These are phyloP conservation scores for Spea hammondii DNA, from an alignment of 2,797 vertebrate species.

Conservation along the genomic window DNA sequence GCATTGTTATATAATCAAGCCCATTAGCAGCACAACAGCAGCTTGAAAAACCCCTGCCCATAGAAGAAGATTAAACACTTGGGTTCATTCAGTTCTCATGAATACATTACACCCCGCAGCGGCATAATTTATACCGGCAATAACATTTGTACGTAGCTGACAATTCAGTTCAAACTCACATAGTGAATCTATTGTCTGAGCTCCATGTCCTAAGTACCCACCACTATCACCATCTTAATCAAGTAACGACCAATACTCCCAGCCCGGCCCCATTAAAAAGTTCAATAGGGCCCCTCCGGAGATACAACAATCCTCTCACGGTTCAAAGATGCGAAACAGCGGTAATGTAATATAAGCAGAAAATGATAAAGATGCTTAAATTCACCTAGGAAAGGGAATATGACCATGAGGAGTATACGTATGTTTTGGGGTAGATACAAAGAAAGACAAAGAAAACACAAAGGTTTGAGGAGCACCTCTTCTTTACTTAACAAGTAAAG, in stretches of 20 bases:
- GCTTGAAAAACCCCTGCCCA: background rate
- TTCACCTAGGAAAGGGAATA: background rate
- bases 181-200: constrained; percentile 37
- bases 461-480: too few relatives aligned
- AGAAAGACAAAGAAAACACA: too few relatives aligned
- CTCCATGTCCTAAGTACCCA: constrained; percentile 24
- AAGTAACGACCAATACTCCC: constrained; percentile 25
- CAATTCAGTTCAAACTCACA: constrained; percentile 39
- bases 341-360: constrained; percentile 12
- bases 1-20: constrained; percentile 25
- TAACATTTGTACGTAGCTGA: constrained; percentile 45
- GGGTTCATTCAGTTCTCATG: constrained; percentile 27
- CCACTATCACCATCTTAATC: constrained; percentile 37
- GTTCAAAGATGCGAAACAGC: constrained; percentile 7
- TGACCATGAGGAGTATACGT: too few relatives aligned
- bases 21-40: constrained; percentile 12
- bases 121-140: constrained; percentile 41
- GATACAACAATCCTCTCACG: constrained; percentile 13
- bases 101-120: constrained; percentile 46
- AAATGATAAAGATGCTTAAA: constrained; percentile 1
- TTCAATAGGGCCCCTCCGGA: constrained; percentile 35
- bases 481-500: too few relatives aligned
- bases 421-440: too few relatives aligned
- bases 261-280: constrained; percentile 32
- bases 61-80: constrained; percentile 20